Percentiles rank a stretch among this genome's conserved stretches.
Evolutionary conservation across 2,113 vertebrate species (phyloP).

Genomic region (Prionailurus bengalensis): DNA sequence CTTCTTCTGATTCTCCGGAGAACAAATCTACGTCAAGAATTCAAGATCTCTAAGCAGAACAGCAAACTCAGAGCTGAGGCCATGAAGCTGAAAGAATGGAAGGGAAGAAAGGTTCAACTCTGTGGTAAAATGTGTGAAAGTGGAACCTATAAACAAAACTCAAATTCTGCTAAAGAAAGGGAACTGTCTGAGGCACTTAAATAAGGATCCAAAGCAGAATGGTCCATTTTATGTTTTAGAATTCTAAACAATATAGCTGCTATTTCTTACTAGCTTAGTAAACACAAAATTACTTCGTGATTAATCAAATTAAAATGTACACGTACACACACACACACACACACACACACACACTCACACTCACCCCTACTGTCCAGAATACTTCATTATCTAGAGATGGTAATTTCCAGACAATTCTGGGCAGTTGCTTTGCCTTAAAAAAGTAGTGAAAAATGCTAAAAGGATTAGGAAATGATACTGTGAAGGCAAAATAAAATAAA

Average conservation of each 20-base stretch:
- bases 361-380: constrained; percentile 38
- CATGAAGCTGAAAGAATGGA: constrained; percentile 28
- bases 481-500: neutral
- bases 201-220: neutral
- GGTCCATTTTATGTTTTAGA: constrained; percentile 22
- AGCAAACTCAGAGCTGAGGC: constrained; percentile 3
- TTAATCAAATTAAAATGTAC: constrained; percentile 38
- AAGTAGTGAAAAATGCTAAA: constrained; percentile 37
- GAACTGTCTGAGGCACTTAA: neutral
- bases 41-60: constrained; percentile 42
- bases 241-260: constrained; percentile 52
- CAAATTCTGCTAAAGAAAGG: constrained; percentile 42
- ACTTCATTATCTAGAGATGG: constrained; percentile 27
- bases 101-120: neutral
- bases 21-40: neutral
- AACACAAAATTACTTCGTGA: constrained; percentile 45
- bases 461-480: neutral
- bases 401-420: constrained; percentile 28
- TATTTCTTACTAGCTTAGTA: constrained; percentile 40
- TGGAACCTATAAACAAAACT: constrained; percentile 56
- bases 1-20: constrained; percentile 35
- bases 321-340: neutral
- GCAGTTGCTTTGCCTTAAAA: constrained; percentile 37
- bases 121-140: neutral
- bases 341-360: neutral